Conservation (phyloP, 2,888 invertebrate species). For the Reticulitermes lucifugus region DNA sequence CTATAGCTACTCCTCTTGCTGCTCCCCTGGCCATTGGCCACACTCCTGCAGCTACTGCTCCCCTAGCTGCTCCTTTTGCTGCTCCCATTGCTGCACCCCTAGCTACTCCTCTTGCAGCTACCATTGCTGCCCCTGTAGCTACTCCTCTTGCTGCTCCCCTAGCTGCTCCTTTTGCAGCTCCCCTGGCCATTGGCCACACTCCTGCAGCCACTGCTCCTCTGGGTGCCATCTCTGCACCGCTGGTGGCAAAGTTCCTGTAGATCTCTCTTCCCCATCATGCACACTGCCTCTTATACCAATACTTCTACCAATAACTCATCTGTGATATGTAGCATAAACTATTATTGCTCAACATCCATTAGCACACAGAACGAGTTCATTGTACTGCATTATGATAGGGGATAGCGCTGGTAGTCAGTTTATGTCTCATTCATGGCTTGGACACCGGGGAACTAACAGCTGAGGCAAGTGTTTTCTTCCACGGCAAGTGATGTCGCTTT, state of each 20-base stretch:
- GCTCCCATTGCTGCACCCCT: too few species aligned
- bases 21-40: slow-evolving; percentile 25
- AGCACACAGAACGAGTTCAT: not conserved
- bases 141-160: slow-evolving; percentile 7
- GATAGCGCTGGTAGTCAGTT: not conserved
- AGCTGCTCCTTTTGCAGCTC: slow-evolving; percentile 8
- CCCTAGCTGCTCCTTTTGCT: not conserved
- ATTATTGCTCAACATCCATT: slow-evolving; percentile 18
- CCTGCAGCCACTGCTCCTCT: slow-evolving; percentile 31
- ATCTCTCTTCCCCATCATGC: not conserved
- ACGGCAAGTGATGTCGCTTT: not conserved
- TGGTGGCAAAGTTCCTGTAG: slow-evolving; percentile 9
- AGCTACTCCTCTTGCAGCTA: too few species aligned
- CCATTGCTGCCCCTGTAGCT: not conserved
- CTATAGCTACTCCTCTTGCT: not conserved
- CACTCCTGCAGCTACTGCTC: slow-evolving; percentile 24
- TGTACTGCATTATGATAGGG: not conserved
- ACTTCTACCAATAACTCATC: slow-evolving; percentile 8
- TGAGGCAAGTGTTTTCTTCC: not conserved
- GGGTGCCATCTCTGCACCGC: slow-evolving; percentile 24
- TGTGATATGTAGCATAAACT: not conserved
- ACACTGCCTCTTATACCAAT: too few species aligned
- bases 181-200: not conserved
- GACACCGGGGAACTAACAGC: not conserved
- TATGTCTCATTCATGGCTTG: not conserved